A percentile compares a stretch with the other conserved stretches of the same genome.
phyloP scores from a whole-genome alignment of 2,113 vertebrate species.

The Echinops telfairi region DNA sequence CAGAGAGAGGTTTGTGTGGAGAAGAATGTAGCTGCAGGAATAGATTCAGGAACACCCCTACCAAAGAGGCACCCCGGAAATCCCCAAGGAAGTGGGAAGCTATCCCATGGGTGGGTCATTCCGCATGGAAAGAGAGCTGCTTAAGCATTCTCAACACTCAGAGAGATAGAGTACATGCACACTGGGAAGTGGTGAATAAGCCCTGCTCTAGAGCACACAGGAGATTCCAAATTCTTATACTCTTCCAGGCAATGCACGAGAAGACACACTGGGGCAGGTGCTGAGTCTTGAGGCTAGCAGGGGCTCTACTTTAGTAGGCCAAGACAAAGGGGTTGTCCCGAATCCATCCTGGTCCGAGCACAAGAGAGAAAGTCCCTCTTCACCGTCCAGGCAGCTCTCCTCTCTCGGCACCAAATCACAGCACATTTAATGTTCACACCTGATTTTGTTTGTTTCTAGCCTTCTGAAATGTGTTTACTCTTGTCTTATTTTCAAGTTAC shows the following conservation, averaged over 20 bases:
- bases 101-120: not conserved
- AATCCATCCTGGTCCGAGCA: not conserved
- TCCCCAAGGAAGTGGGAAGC: not conserved
- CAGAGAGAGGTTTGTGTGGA: slow-evolving; percentile 21
- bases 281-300: not conserved
- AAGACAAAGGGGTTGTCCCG: not conserved
- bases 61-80: not conserved
- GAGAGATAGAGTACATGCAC: slow-evolving; percentile 17
- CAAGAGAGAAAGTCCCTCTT: not conserved
- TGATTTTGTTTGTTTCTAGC: not conserved
- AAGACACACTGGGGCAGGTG: slow-evolving; percentile 35
- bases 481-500: slow-evolving; percentile 10
- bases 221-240: slow-evolving; percentile 16
- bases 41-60: slow-evolving; percentile 29
- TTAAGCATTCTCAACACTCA: not conserved
- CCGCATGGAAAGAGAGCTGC: slow-evolving; percentile 41
- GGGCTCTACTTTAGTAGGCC: not conserved
- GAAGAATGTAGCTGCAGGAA: not conserved
- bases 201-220: slow-evolving; percentile 26
- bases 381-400: not conserved
- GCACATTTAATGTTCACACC: not conserved
- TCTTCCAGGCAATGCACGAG: slow-evolving; percentile 6
- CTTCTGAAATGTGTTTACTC: slow-evolving; percentile 29
- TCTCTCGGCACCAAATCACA: not conserved
- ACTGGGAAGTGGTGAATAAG: slow-evolving; percentile 6